These are phyloP conservation scores for Pemphigus obesinymphae DNA, from an alignment of 1,140 invertebrate species.

Conservation along the genomic window DNA sequence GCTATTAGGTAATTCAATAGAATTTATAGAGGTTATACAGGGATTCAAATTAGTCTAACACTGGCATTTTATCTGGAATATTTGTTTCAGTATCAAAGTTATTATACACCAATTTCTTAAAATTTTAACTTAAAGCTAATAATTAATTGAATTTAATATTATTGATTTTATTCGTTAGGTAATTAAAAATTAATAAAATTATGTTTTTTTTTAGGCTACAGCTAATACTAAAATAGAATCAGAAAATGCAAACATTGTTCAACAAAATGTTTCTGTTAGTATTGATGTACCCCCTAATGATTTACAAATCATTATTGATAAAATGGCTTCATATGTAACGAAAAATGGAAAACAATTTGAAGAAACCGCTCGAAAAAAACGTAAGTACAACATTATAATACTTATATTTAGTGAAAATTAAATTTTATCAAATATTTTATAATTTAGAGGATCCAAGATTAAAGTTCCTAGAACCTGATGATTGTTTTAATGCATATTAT, in stretches of 20 bases:
- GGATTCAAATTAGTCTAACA: too few species aligned
- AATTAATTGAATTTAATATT: too few species aligned
- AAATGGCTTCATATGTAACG: slow-evolving; percentile 91
- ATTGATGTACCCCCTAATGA: slow-evolving; percentile 65
- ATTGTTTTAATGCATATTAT: slow-evolving; percentile 34
- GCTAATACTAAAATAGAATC: background rate
- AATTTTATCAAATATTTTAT: slow-evolving; percentile 15
- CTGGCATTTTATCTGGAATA: too few species aligned
- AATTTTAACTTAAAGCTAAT: too few species aligned
- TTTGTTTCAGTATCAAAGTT: too few species aligned
- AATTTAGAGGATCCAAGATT: slow-evolving; percentile 30
- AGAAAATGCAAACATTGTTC: background rate
- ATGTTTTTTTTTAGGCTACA: background rate
- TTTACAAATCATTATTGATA: slow-evolving; percentile 83
- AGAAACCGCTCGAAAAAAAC: slow-evolving; percentile 76
- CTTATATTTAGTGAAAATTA: background rate
- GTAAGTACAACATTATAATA: slow-evolving; percentile 48
- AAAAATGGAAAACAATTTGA: slow-evolving; percentile 93
- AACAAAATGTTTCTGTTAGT: background rate
- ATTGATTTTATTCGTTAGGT: too few species aligned
- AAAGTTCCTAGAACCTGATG: slow-evolving; percentile 22
- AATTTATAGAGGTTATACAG: too few species aligned
- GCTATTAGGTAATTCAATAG: too few species aligned
- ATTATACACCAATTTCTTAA: too few species aligned
- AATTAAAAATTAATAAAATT: background rate